Evolutionary conservation across 2,113 vertebrate genomes (phyloP), one percentile per base, ranked within the genome.

Genomic region (Lamprotornis superbus): DNA sequence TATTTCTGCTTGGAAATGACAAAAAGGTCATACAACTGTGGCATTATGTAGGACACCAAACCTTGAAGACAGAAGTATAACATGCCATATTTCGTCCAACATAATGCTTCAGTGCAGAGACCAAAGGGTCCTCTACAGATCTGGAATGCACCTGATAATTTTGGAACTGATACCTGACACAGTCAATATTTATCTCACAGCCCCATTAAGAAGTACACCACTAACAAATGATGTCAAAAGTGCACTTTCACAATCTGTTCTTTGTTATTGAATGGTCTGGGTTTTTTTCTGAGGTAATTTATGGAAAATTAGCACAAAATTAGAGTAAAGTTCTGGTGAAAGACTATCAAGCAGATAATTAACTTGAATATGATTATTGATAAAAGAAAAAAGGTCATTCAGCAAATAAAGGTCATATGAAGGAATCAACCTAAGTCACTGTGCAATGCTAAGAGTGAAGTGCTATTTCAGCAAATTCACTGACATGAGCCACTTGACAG

Each of bases 271-370:
- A 96, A 44, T 93, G 31, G 37, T 93, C 93, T 95, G 69, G 11
- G 12, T 1, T 0, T 11, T 46, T 94, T 90, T 63, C 67, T 92
- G 52, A 84, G 65, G 44, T 96, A 96, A 97, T 97, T 97, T 96
- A 97, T 97, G 92, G 92, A 94, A 97, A 97, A 97, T 91, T 96
- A 97, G 89, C 96, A 97, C 52, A 94, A 97, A 97, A 94, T 92
- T 75, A 97, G 76, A 96, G 83, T 47, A 78, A 76, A n/a, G 40
- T 59, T 89, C 80, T 78, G 37, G 57, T 53, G 28, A 93, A 95
- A 57, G 87, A 95, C 97, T 97, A 93, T 67, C 49, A 96, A 97
- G 63, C n/a, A 95, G 82, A 90, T 87, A 87, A 96, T 95, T 95
- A 97, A 94, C 60, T 14, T 94, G 94, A 97, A 93, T 89, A 96